These are phyloP conservation scores for Meganola albula DNA, from an alignment of 2,888 invertebrate genomes.

Conservation along the genomic window DNA sequence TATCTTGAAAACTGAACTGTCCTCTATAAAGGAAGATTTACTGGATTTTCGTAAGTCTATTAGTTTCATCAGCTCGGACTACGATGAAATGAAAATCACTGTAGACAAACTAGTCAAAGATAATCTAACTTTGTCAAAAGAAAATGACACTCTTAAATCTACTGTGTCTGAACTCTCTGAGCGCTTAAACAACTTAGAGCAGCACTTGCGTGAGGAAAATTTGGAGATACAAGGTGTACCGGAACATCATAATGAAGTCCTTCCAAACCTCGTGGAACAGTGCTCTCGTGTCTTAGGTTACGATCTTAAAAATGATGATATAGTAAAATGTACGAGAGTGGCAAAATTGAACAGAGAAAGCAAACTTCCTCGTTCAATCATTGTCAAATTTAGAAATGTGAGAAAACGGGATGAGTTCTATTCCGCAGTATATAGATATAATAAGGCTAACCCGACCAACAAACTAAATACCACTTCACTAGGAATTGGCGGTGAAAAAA, in stretches of 20 bases:
- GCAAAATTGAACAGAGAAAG: slow-evolving; percentile 1
- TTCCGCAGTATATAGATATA: not conserved
- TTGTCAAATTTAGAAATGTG: not conserved
- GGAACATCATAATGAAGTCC: not conserved
- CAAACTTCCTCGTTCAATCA: not conserved
- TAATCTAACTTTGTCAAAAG: not conserved
- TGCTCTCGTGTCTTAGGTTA: not conserved
- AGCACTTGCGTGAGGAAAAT: slow-evolving; percentile 1
- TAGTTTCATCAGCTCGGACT: not conserved
- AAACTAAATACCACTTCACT: not conserved
- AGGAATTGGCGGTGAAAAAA: not conserved
- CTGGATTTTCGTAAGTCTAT: not conserved
- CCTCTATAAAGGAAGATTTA: not conserved
- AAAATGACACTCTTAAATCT: not conserved
- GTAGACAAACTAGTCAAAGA: not conserved
- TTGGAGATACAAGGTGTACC: slow-evolving; percentile 2
- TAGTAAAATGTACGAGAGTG: not conserved
- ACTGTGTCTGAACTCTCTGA: not conserved
- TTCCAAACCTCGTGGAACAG: not conserved
- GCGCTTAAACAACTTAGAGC: not conserved
- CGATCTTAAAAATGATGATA: not conserved
- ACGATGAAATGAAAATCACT: slow-evolving; percentile 1
- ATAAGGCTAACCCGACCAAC: not conserved
- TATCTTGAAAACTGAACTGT: not conserved
- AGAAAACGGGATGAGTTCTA: not conserved